A percentile compares a stretch with the other conserved stretches of the same genome.
Conservation (phyloP, 2,113 vertebrate genomes). For the Platysteira castanea region DNA sequence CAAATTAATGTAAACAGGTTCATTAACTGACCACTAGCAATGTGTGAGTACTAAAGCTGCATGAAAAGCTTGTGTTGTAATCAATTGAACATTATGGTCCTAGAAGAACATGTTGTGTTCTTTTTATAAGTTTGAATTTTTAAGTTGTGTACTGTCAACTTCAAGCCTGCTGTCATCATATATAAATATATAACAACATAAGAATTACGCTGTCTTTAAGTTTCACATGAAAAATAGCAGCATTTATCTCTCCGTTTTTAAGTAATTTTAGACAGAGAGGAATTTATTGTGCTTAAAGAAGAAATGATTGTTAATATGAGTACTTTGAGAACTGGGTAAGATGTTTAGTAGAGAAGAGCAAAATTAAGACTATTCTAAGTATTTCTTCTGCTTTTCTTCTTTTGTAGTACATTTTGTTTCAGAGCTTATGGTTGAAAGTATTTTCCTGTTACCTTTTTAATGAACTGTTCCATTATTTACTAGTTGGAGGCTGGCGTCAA, state of each 20-base stretch:
- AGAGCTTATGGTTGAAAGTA: neutral
- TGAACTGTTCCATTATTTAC: neutral
- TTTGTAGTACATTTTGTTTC: neutral
- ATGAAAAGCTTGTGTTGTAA: neutral
- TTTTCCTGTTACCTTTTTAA: neutral
- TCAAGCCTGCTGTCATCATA: neutral
- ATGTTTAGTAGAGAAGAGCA: neutral
- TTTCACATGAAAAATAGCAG: neutral
- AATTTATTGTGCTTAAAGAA: neutral
- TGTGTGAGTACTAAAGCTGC: neutral
- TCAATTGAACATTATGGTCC: neutral
- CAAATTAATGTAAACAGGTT: neutral
- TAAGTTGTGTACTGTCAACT: neutral
- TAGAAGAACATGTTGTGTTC: neutral
- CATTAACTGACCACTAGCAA: neutral
- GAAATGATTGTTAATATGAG: neutral
- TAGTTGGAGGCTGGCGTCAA: neutral
- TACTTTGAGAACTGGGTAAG: neutral
- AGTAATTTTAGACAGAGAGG: neutral
- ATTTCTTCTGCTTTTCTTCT: neutral
- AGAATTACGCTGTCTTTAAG: neutral
- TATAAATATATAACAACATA: neutral
- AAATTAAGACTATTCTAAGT: neutral
- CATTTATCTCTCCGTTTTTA: neutral
- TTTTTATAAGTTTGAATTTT: neutral